Base-by-base conservation (phyloP, 2,113 vertebrate species). In the Tragelaphus scriptus region DNA sequence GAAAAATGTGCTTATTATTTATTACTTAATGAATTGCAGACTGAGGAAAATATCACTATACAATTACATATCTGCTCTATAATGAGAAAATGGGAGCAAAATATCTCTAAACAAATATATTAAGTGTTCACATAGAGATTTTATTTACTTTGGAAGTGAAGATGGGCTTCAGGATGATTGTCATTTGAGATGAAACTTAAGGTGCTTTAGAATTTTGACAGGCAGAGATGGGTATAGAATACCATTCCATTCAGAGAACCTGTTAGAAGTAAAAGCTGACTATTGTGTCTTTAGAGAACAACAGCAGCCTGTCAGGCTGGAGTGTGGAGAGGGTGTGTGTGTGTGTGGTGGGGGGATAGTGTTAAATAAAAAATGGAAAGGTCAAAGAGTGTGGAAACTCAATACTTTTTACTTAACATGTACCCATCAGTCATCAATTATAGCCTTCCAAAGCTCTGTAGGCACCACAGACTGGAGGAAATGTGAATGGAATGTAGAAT, bases 61-160 rank as follows among this genome's bases (percentile, higher is more conserved):
- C 28, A 88, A 21, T 91, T 40, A 40, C 4, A 53, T 25, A 80
- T 71, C 44, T 55, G 75, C 58, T 44, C 14, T 59, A 32, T 23
- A 63, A 58, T 79, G 82, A 91, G 87, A 85, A 95, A 95, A 91
- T 84, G 55, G 91, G 61, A 91, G 63, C 19, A 91, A 51, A 59
- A n/a, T 44, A 13, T 82, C 30, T 71, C 40, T 89, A 44, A 90
- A 56, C 15, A 71, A 47, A 65, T 49, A 10, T 49, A 7, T 59
- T 28, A 86, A 28, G 7, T 90, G 4, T 82, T 93, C 25, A 75
- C 19, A 10, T 36, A 51, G 47, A 80, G 25, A 75, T 40, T 85
- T n/a, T 79, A n/a, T 28, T 80, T 81, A 47, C 19, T n/a, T 82
- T 19, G 63, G 80, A 12, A 65, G 40, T 3, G 23, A 88, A 65